Percentiles rank a stretch among this genome's conserved stretches.
Conservation (phyloP, 2,797 vertebrate genomes). For the Florisuga fusca region DNA sequence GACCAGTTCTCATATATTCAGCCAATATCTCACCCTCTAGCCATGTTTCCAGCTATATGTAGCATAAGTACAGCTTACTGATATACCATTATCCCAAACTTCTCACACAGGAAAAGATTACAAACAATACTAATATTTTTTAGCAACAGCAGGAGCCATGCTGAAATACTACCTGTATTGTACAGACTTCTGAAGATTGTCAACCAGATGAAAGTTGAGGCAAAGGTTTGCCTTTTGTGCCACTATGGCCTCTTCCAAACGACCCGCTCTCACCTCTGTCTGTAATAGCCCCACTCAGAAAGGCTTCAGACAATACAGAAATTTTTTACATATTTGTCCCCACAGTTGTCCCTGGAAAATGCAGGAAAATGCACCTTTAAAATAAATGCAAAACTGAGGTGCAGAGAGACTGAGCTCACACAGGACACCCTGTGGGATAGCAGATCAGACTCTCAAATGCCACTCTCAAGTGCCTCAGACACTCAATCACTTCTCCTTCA, state of each 20-base stretch:
- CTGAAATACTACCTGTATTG: not conserved
- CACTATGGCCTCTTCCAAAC: not conserved
- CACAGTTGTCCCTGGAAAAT: not conserved
- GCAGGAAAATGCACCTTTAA: not conserved
- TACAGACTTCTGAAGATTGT: not conserved
- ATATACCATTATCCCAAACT: not conserved
- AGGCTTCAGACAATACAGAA: not conserved
- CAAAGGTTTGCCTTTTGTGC: not conserved
- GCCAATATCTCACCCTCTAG: not conserved
- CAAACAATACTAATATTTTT: not conserved
- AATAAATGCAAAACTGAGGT: not conserved
- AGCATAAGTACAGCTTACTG: not conserved
- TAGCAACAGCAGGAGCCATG: not conserved
- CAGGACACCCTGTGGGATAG: not conserved
- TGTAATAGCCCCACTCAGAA: not conserved
- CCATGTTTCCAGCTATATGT: not conserved
- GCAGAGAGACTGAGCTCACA: not conserved
- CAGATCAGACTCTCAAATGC: not conserved
- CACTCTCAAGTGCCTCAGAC: not conserved
- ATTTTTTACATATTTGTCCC: not conserved
- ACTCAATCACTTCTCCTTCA: not conserved
- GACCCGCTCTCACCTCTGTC: not conserved
- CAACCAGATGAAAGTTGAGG: rapidly evolving
- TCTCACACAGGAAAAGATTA: not conserved
- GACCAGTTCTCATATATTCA: not conserved